These are phyloP conservation scores for Dynastes maya DNA, from an alignment of 2,888 invertebrate species.

Conservation along the genomic window DNA sequence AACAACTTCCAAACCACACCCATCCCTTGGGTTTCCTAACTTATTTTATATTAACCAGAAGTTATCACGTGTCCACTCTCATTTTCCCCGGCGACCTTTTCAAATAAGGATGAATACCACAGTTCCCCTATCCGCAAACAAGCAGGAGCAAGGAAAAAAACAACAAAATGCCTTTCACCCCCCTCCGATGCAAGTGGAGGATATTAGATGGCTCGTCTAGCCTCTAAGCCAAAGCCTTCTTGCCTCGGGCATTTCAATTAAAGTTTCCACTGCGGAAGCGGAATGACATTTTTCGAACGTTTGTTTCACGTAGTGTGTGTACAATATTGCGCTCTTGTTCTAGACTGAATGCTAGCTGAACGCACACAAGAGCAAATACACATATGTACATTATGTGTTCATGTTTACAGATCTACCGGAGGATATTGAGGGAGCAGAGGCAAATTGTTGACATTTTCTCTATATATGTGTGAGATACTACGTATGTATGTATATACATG, in stretches of 20 bases:
- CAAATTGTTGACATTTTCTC: slow-evolving; percentile 31
- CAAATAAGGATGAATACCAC: neutral
- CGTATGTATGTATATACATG: neutral
- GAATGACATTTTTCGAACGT: slow-evolving; percentile 61
- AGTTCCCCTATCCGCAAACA: neutral
- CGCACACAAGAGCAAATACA: neutral
- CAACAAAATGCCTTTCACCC: slow-evolving; percentile 6
- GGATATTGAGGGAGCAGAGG: slow-evolving; percentile 1
- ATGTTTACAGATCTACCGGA: slow-evolving; percentile 1
- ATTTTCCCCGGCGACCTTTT: too few species aligned
- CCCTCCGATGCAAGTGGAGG: neutral
- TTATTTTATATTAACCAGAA: too few species aligned
- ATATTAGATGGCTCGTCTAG: slow-evolving; percentile 14
- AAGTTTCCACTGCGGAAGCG: slow-evolving; percentile 61
- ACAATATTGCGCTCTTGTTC: slow-evolving; percentile 17
- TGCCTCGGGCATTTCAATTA: slow-evolving; percentile 66
- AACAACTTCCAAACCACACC: too few species aligned
- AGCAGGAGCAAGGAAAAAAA: neutral
- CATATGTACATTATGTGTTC: neutral
- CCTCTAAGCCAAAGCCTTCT: slow-evolving; percentile 16
- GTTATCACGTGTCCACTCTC: too few species aligned
- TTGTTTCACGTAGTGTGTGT: slow-evolving; percentile 50
- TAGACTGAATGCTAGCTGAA: neutral
- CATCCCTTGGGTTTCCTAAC: too few species aligned
- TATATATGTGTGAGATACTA: too few species aligned